Percentiles rank a stretch among this genome's conserved stretches.
phyloP scores from a whole-genome alignment of 2,797 vertebrate species.

The Alcedo atthis region DNA sequence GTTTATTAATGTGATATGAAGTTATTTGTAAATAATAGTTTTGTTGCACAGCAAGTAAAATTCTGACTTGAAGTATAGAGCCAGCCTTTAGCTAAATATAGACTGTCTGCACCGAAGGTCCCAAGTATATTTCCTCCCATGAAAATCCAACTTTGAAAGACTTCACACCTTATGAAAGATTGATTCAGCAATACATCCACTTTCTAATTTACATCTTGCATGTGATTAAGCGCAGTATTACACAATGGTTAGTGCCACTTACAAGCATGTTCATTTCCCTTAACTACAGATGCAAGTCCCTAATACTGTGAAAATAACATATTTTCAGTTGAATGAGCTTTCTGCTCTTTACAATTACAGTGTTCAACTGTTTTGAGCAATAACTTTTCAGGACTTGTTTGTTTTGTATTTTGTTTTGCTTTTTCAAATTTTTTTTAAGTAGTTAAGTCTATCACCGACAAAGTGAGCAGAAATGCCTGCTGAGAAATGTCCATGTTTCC shows the following conservation, averaged over 20 bases:
- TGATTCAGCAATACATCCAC: background rate
- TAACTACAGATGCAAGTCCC: background rate
- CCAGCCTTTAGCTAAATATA: background rate
- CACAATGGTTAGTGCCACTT: background rate
- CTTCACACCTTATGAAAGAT: background rate
- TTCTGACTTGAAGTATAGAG: background rate
- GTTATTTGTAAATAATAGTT: background rate
- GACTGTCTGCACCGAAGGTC: rapidly evolving
- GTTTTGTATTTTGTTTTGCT: background rate
- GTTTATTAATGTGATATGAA: background rate
- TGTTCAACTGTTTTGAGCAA: background rate
- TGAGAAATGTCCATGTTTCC: conserved; percentile 3
- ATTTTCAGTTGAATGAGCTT: background rate
- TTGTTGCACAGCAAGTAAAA: background rate
- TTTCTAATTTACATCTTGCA: background rate
- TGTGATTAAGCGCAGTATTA: background rate
- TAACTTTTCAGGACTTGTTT: background rate
- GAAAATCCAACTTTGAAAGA: conserved; percentile 11
- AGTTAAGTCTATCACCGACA: background rate
- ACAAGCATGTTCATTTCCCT: background rate
- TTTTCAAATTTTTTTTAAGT: background rate
- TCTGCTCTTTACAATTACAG: background rate
- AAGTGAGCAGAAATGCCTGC: background rate
- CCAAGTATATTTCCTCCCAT: background rate
- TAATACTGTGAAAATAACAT: background rate